Evolutionary conservation across 92 coral and sea anemone species (phyloP), one percentile per base, ranked within the genome.

Genomic region (Porites lobata): DNA sequence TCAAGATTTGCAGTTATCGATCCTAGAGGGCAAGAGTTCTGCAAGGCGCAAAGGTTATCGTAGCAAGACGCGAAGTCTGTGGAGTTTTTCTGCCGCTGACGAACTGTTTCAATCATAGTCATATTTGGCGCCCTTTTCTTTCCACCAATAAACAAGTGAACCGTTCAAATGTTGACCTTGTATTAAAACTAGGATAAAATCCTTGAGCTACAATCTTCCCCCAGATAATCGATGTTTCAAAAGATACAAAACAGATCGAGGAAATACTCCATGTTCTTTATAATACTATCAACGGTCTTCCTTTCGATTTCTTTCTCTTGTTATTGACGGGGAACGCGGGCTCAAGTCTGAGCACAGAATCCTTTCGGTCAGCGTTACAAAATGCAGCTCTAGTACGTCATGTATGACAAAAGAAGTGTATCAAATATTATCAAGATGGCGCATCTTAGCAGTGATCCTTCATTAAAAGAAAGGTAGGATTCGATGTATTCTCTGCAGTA

Each of bases 51-150:
- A 20, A 98, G 98, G 58, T 95, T 96, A 43, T 92, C 98, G 90
- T 98, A 98, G 29, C 91, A 98, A 75, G 91, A 91, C 8, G 93
- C 96, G 73, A 95, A 98, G 77, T 98, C 99, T 2, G 89, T 79
- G 9, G 99, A 92, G 87, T 92, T 98, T 62, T 94, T 90, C 82
- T 96, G 99, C 70, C 98, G 85, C 78, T 92, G 96, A 3, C 97
- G 98, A 24, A 96, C 99, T 29, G 99, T 94, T 91, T 98, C 99
- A 67, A 98, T 94, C 94, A 96, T 92, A 38, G 98, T 94, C 98
- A 93, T 95, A 69, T 10, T 67, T n/a, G 43, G 74, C 72, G 86
- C 73, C 75, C 72, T 63, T 63, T 62, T 43, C 57, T 75, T 29
- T 76, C 57, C 12, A 38, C 76, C 68, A 74, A n/a, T 26, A 70